These are phyloP conservation scores for Melitaea athalia DNA, from an alignment of 2,888 invertebrate species.

Conservation along the genomic window DNA sequence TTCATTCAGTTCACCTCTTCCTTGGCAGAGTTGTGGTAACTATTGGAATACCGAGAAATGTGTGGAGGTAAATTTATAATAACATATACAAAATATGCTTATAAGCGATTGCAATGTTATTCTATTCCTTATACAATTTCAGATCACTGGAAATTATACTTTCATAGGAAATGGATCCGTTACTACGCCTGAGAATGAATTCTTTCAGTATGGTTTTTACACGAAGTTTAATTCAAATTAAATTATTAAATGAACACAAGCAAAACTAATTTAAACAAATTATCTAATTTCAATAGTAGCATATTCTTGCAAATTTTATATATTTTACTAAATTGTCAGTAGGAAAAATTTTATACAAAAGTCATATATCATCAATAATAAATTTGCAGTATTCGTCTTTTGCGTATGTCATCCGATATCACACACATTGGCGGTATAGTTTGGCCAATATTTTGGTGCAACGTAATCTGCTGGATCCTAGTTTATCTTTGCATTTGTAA, in stretches of 20 bases:
- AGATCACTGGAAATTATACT: conserved; percentile 70
- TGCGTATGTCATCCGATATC: conserved; percentile 89
- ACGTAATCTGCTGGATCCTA: conserved; percentile 89
- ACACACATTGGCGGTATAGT: conserved; percentile 89
- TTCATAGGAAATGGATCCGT: conserved; percentile 61
- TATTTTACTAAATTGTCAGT: not conserved
- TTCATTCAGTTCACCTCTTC: conserved; percentile 85
- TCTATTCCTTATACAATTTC: conserved; percentile 44
- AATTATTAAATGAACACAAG: too few species aligned
- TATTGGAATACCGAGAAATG: conserved; percentile 92
- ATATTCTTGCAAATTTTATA: too few species aligned
- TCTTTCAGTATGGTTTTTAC: conserved; percentile 86
- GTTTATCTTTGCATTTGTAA: conserved; percentile 93
- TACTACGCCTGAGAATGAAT: conserved; percentile 90
- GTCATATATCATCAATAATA: conserved; percentile 7
- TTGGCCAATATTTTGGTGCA: conserved; percentile 89
- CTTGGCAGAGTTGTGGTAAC: conserved; percentile 90
- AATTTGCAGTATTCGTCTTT: conserved; percentile 86
- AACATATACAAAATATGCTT: conserved; percentile 21
- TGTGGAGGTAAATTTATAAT: conserved; percentile 71
- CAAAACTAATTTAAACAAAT: too few species aligned
- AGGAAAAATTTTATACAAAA: too few species aligned
- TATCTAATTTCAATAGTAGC: too few species aligned
- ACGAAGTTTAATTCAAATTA: not conserved
- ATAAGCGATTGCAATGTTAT: conserved; percentile 20